Conservation (phyloP, 2,797 vertebrate genomes). For the Oceanodroma leucorhoa region DNA sequence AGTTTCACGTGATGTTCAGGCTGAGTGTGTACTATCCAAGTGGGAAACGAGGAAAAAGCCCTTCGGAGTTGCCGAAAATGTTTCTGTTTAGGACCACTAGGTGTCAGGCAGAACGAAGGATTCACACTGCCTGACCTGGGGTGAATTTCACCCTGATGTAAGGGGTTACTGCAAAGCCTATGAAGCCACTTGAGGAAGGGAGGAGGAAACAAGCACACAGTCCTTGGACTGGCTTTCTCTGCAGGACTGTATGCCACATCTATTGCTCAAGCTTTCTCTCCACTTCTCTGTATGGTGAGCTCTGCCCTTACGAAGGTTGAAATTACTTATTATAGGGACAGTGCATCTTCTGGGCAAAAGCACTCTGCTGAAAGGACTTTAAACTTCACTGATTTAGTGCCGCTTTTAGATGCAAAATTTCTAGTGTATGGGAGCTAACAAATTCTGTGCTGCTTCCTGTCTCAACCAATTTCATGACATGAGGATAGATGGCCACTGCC, state of each 20-base stretch:
- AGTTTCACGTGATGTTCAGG: not conserved
- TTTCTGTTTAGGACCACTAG: constrained; percentile 56
- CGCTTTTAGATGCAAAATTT: not conserved
- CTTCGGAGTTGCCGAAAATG: not conserved
- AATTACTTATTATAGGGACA: not conserved
- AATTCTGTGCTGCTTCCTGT: not conserved
- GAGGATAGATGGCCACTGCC: too few relatives aligned
- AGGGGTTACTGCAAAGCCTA: not conserved
- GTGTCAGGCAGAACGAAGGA: constrained; percentile 56
- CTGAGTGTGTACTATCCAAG: not conserved
- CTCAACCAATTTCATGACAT: not conserved
- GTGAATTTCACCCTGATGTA: not conserved
- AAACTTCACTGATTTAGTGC: not conserved
- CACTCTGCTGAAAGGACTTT: not conserved
- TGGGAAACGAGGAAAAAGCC: fast-evolving
- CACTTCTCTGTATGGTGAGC: not conserved
- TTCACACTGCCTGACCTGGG: not conserved
- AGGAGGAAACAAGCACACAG: not conserved
- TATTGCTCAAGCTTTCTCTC: fast-evolving
- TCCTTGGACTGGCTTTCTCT: not conserved
- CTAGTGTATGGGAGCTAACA: not conserved
- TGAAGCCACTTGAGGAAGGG: not conserved
- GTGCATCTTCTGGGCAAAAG: not conserved
- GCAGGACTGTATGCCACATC: not conserved
- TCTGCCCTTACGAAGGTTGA: not conserved